phyloP scores from a whole-genome alignment of 2,113 vertebrate species.

The Rhagologus leucostigma region DNA sequence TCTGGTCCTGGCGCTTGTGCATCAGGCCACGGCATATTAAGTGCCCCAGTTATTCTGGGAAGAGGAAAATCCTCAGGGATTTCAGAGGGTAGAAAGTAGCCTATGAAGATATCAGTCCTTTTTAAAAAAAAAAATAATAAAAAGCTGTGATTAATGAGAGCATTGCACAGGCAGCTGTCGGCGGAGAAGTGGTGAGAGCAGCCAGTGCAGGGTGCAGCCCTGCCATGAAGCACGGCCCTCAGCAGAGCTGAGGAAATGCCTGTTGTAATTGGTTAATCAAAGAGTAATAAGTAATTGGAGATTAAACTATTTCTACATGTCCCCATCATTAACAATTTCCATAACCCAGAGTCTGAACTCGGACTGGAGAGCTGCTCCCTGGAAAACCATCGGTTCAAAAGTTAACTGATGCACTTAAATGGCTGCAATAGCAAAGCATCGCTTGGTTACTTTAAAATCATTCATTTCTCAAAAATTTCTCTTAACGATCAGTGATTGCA shows the following conservation, averaged over 20 bases:
- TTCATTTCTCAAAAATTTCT: background rate
- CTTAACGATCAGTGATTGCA: background rate
- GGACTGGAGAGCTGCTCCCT: constrained; percentile 9
- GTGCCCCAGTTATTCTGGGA: constrained; percentile 17
- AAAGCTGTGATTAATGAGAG: background rate
- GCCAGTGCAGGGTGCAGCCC: background rate
- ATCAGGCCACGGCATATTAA: background rate
- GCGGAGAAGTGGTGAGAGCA: background rate
- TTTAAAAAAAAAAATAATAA: background rate
- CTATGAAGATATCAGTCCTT: background rate
- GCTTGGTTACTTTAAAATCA: background rate
- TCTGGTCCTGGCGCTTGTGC: background rate
- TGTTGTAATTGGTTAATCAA: constrained; percentile 7
- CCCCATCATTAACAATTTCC: constrained; percentile 41
- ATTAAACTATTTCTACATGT: constrained; percentile 34
- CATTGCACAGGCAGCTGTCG: background rate
- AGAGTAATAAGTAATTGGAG: constrained; percentile 17
- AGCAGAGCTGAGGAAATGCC: constrained; percentile 1
- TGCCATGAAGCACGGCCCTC: background rate
- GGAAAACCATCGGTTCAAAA: background rate
- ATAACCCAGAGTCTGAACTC: constrained; percentile 42
- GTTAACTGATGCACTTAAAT: background rate
- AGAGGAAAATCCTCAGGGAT: background rate
- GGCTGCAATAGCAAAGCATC: background rate
- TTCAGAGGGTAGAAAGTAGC: background rate